phyloP scores from a whole-genome alignment of 2,113 vertebrate species.

The Silurus asotus region DNA sequence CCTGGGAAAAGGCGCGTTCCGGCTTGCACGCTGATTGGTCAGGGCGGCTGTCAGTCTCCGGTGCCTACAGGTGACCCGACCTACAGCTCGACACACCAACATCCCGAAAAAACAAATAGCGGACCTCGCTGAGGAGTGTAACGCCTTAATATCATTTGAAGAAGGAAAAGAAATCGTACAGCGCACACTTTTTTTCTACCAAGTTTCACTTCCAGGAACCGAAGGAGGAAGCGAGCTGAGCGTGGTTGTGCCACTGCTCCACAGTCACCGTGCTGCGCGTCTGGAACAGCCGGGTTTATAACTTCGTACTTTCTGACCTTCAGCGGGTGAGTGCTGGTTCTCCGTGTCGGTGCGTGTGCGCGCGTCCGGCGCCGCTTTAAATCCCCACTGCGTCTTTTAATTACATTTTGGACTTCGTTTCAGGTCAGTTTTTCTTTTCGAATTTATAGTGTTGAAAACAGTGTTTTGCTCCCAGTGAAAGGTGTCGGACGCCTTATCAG shows the following conservation, averaged over 20 bases:
- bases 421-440: background rate
- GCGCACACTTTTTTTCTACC: slow-evolving; percentile 19
- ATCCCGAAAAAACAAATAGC: slow-evolving; percentile 68
- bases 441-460: background rate
- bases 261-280: slow-evolving; percentile 57
- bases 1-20: slow-evolving; percentile 66
- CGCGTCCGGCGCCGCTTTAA: background rate
- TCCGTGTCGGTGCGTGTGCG: background rate
- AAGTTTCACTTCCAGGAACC: slow-evolving; percentile 30
- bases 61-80: slow-evolving; percentile 70
- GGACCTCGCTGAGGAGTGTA: slow-evolving; percentile 31
- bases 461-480: background rate
- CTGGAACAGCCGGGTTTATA: slow-evolving; percentile 51
- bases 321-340: slow-evolving; percentile 73
- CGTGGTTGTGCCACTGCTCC: slow-evolving; percentile 26
- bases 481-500: background rate
- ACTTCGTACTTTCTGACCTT: slow-evolving; percentile 76
- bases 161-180: background rate
- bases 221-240: background rate
- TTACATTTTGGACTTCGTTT: too few relatives aligned
- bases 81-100: slow-evolving; percentile 62
- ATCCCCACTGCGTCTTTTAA: background rate
- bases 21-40: slow-evolving; percentile 63
- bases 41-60: slow-evolving; percentile 56
- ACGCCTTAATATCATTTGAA: slow-evolving; percentile 6